A percentile compares a stretch with the other conserved stretches of the same genome.
Conservation (phyloP, 2,888 invertebrate species). For the Ceramica pisi region DNA sequence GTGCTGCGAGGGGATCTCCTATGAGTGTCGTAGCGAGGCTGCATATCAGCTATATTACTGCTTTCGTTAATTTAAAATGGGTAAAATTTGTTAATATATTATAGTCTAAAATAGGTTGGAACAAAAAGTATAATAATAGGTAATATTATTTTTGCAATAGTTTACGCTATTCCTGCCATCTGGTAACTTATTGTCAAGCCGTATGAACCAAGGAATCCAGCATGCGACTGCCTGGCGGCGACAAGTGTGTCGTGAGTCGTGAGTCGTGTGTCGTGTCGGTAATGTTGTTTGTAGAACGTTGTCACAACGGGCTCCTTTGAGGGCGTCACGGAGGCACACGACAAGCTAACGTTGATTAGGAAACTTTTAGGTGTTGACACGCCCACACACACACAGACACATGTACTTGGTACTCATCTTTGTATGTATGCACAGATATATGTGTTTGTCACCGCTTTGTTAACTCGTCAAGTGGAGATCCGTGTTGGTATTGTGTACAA, state of each 20-base stretch:
- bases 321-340: neutral
- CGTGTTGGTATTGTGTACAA: neutral
- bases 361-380: slow-evolving; percentile 1
- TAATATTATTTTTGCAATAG: no score
- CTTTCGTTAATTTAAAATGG: neutral
- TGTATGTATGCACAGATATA: neutral
- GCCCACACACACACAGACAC: neutral
- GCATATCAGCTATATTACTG: neutral
- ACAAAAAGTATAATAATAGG: no score
- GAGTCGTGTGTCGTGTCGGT: slow-evolving; percentile 1
- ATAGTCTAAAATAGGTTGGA: no score
- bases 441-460: neutral
- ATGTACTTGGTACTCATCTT: neutral
- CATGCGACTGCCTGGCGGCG: neutral
- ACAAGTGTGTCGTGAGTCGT: slow-evolving; percentile 3
- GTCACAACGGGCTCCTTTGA: neutral
- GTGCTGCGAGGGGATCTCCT: no score
- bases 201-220: neutral
- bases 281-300: neutral
- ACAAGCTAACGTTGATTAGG: slow-evolving; percentile 5
- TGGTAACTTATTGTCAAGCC: neutral
- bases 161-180: no score
- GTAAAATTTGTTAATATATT: no score
- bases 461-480: neutral
- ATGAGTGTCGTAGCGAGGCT: neutral